These are phyloP conservation scores for Teleopsis dalmanni DNA, from an alignment of 1,140 invertebrate species.

Conservation along the genomic window DNA sequence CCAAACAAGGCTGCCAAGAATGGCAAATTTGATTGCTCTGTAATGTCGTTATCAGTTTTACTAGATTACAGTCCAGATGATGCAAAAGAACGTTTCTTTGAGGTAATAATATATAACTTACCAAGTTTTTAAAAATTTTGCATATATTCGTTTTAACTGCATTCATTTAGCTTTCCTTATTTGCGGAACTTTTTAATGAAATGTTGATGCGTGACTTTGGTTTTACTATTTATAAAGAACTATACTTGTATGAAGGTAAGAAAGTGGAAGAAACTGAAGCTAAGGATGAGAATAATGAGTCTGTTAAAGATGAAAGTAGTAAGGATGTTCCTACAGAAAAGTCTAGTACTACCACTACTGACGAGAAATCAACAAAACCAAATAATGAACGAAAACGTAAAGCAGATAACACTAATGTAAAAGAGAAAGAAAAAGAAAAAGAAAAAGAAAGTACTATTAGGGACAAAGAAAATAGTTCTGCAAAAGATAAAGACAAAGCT, in stretches of 20 bases:
- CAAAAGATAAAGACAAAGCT: slow-evolving; percentile 45
- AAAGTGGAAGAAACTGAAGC: slow-evolving; percentile 44
- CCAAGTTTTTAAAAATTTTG: neutral
- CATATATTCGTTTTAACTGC: too few relatives aligned
- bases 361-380: slow-evolving; percentile 27
- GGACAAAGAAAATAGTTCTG: slow-evolving; percentile 41
- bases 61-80: slow-evolving; percentile 87
- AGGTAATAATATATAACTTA: slow-evolving; percentile 46
- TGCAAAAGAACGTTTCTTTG: slow-evolving; percentile 90
- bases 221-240: slow-evolving; percentile 77
- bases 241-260: slow-evolving; percentile 42
- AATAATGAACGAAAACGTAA: slow-evolving; percentile 46
- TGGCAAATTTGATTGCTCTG: slow-evolving; percentile 82
- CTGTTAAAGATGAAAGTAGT: slow-evolving; percentile 45
- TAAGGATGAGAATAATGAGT: slow-evolving; percentile 48
- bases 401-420: slow-evolving; percentile 39
- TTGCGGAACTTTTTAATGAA: slow-evolving; percentile 91
- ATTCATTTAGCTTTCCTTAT: slow-evolving; percentile 63
- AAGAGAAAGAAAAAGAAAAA: slow-evolving; percentile 39
- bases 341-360: slow-evolving; percentile 24
- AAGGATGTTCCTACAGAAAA: slow-evolving; percentile 40
- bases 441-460: slow-evolving; percentile 29
- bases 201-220: slow-evolving; percentile 93
- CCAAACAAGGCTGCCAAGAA: slow-evolving; percentile 77
- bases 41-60: slow-evolving; percentile 78